Evolutionary conservation across 92 coral and sea anemone species (phyloP).

Genomic region (Parazoanthus swiftii): DNA sequence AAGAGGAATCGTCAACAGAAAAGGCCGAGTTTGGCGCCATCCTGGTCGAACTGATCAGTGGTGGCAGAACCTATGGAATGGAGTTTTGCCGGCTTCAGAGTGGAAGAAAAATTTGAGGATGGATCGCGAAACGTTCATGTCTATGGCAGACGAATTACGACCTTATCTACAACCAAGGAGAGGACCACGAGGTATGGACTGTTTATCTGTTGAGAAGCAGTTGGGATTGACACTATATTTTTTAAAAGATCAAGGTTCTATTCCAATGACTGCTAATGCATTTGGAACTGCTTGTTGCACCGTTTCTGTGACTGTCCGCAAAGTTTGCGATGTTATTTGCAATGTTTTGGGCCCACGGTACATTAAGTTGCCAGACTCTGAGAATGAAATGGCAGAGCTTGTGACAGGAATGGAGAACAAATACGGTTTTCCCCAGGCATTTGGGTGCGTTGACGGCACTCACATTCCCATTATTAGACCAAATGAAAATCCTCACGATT

Average conservation of each 20-base stretch:
- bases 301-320: neutral
- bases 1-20: neutral
- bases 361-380: neutral
- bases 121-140: neutral
- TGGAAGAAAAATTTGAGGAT: neutral
- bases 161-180: neutral
- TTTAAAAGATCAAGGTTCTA: too few species aligned
- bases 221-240: too few species aligned
- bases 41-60: conserved; percentile 10
- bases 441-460: conserved; percentile 26
- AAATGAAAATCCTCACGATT: conserved; percentile 20
- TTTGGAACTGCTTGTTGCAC: conserved; percentile 3
- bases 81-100: conserved; percentile 4
- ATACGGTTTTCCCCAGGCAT: neutral
- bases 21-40: neutral
- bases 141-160: neutral
- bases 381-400: neutral
- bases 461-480: conserved; percentile 18
- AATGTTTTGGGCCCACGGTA: conserved; percentile 2
- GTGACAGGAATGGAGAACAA: neutral
- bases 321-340: neutral
- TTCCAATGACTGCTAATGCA: neutral
- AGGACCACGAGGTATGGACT: neutral
- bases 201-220: neutral
- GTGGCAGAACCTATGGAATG: neutral